Percentiles rank a stretch among this genome's conserved stretches.
Conservation (phyloP, 2,797 vertebrate species). For the Gymnoscopelus microlampas region DNA sequence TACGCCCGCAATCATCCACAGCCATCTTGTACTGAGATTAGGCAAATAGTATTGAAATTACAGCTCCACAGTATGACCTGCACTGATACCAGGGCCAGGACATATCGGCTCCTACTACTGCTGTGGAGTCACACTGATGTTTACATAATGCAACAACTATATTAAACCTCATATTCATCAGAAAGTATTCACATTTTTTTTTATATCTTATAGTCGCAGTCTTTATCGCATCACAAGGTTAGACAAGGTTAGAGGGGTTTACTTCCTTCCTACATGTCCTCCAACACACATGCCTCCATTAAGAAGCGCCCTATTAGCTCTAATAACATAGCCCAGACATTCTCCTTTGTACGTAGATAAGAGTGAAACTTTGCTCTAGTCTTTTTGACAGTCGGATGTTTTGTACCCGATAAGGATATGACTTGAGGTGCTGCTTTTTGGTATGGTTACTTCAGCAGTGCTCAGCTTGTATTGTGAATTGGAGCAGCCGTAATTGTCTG, state of each 20-base stretch:
- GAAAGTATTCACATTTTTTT: too few species aligned
- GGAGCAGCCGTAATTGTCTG: too few species aligned
- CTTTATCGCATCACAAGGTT: conserved; percentile 14
- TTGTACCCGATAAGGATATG: too few species aligned
- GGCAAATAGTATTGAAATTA: conserved; percentile 71
- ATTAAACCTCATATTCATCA: conserved; percentile 38
- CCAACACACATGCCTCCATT: conserved; percentile 11
- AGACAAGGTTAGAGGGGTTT: background rate
- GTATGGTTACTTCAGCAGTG: too few species aligned
- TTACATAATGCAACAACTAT: conserved; percentile 32
- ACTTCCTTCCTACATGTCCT: conserved; percentile 4
- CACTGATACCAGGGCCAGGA: conserved; percentile 30
- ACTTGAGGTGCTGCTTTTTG: too few species aligned
- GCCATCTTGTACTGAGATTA: conserved; percentile 71
- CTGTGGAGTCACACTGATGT: conserved; percentile 13
- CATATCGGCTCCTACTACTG: conserved; percentile 47
- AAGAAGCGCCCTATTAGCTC: background rate
- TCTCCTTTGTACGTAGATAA: background rate
- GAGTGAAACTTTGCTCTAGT: too few species aligned
- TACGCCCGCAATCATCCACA: conserved; percentile 59
- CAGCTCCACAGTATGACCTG: conserved; percentile 38
- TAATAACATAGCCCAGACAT: background rate
- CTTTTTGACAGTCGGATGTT: too few species aligned
- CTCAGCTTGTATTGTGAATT: too few species aligned
- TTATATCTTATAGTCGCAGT: conserved; percentile 16